Conservation (phyloP, 2,888 invertebrate genomes). For the Lepidocyrtinus sp. region DNA sequence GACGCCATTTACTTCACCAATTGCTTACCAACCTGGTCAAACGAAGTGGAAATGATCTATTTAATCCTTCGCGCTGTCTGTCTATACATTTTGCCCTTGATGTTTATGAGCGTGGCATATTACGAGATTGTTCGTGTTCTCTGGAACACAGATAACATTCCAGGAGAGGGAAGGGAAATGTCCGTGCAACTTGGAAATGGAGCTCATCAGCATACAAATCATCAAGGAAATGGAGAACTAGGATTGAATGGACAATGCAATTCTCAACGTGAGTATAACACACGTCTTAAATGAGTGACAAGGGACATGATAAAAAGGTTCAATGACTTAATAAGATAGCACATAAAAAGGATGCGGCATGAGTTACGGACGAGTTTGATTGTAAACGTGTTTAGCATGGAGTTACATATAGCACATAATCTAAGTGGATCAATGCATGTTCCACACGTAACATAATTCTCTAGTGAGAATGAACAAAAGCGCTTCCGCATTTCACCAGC, state of each 20-base stretch:
- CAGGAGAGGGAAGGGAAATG: conserved; percentile 74
- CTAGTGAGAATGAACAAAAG: too few species aligned
- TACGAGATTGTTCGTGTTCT: conserved; percentile 87
- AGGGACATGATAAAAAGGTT: background rate
- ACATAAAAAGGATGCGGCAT: too few species aligned
- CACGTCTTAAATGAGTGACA: background rate
- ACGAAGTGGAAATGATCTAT: conserved; percentile 80
- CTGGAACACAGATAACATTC: conserved; percentile 85
- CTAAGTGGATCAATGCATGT: too few species aligned
- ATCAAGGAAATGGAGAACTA: background rate
- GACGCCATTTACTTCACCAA: conserved; percentile 80
- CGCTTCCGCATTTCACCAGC: too few species aligned
- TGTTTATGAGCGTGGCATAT: conserved; percentile 88
- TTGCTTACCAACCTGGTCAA: conserved; percentile 82
- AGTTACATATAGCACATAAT: too few species aligned
- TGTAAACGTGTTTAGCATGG: too few species aligned
- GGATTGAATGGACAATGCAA: background rate
- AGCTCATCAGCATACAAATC: background rate
- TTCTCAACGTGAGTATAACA: background rate
- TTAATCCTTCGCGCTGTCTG: conserved; percentile 81
- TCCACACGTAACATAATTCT: too few species aligned
- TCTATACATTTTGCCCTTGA: conserved; percentile 85
- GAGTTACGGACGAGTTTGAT: too few species aligned
- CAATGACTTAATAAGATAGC: too few species aligned
- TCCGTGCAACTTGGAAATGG: conserved; percentile 6